Conservation (phyloP, 2,113 vertebrate species). For the Hylia prasina region DNA sequence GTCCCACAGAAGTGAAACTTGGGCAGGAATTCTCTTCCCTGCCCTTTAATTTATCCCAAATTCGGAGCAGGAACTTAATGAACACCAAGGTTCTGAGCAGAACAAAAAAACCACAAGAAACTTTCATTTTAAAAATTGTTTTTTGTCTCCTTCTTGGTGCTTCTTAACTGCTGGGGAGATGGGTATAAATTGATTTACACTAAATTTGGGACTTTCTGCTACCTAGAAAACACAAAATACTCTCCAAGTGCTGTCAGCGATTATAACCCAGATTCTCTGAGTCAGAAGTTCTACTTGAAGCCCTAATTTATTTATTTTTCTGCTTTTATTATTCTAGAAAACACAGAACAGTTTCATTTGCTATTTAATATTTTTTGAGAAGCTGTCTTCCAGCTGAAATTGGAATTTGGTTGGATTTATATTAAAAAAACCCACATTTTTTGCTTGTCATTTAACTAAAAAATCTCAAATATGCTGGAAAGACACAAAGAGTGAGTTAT, state of each 20-base stretch:
- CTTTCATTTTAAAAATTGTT: not conserved
- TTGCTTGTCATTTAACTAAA: not conserved
- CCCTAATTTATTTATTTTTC: not conserved
- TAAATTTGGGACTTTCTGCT: not conserved
- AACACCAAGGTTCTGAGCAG: not conserved
- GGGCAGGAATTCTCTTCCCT: not conserved
- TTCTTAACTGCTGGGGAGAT: not conserved
- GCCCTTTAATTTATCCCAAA: not conserved
- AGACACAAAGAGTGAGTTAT: not conserved
- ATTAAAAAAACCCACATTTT: rapidly evolving
- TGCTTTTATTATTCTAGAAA: not conserved
- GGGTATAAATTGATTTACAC: not conserved
- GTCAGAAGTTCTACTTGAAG: not conserved
- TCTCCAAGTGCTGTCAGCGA: not conserved
- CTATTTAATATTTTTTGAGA: not conserved
- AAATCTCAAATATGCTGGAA: not conserved
- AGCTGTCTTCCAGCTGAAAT: not conserved
- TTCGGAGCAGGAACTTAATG: not conserved
- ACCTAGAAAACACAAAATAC: not conserved
- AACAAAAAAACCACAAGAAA: not conserved
- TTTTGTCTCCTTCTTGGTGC: not conserved
- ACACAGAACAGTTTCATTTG: not conserved
- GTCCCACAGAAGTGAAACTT: not conserved
- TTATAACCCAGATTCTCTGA: not conserved
- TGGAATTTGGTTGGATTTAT: not conserved